Conservation (phyloP, 2,888 invertebrate genomes). For the Drosophila putrida region DNA sequence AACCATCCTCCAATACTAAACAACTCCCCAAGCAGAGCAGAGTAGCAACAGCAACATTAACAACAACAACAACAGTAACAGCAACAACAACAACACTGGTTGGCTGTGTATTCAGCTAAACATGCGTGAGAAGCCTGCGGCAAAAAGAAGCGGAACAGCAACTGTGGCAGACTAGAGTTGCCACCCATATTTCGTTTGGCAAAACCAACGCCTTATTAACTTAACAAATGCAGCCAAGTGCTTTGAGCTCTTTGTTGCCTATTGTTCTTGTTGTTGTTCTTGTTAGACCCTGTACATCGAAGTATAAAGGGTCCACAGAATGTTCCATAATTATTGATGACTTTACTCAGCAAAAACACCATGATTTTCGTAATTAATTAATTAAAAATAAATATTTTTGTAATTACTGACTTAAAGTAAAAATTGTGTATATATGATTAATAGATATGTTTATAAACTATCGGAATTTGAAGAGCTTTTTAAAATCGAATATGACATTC, state of each 20-base stretch:
- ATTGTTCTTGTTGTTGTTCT: conserved; percentile 5
- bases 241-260: conserved; percentile 26
- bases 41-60: conserved; percentile 13
- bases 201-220: conserved; percentile 63
- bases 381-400: too few species aligned
- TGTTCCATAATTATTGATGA: too few species aligned
- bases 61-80: conserved; percentile 3
- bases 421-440: too few species aligned
- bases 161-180: conserved; percentile 10
- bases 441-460: too few species aligned
- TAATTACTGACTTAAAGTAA: too few species aligned
- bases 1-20: conserved; percentile 11
- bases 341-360: too few species aligned
- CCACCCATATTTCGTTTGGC: conserved; percentile 13
- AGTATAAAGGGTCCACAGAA: too few species aligned
- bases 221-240: conserved; percentile 58
- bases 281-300: conserved; percentile 55
- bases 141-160: conserved; percentile 10
- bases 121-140: conserved; percentile 60
- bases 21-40: conserved; percentile 2
- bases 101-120: conserved; percentile 38
- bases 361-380: too few species aligned
- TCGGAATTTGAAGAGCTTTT: too few species aligned
- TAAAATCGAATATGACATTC: too few species aligned
- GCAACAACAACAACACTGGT: conserved; percentile 12